These are phyloP conservation scores for Carposina sasakii DNA, from an alignment of 1,140 invertebrate genomes.

Conservation along the genomic window DNA sequence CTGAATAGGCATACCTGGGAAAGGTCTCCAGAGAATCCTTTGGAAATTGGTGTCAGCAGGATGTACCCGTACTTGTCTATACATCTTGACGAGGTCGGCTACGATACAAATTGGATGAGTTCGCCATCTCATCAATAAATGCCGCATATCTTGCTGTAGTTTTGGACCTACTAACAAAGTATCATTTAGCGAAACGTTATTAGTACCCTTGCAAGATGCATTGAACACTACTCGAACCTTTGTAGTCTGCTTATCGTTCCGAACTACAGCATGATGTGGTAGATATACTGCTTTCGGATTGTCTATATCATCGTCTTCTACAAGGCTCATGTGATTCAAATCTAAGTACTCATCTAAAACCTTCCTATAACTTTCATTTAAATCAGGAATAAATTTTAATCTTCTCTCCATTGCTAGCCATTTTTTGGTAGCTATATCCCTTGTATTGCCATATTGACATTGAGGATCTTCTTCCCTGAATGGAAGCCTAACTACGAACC, in stretches of 20 bases:
- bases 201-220: neutral
- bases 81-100: constrained; percentile 39
- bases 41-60: constrained; percentile 27
- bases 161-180: neutral
- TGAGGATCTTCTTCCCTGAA: neutral
- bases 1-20: constrained; percentile 1
- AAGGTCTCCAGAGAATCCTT: constrained; percentile 29
- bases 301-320: neutral
- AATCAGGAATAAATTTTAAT: neutral
- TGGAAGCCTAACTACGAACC: neutral
- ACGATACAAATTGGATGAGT: neutral
- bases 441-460: neutral
- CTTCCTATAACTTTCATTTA: neutral
- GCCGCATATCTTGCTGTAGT: neutral
- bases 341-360: neutral
- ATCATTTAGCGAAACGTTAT: neutral
- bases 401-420: neutral
- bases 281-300: neutral
- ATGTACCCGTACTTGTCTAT: constrained; percentile 26
- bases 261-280: neutral
- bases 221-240: neutral
- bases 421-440: neutral
- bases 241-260: neutral
- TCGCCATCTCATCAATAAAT: neutral
- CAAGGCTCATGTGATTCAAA: neutral